phyloP scores from a whole-genome alignment of 2,888 invertebrate species.

The Serripes groenlandicus region DNA sequence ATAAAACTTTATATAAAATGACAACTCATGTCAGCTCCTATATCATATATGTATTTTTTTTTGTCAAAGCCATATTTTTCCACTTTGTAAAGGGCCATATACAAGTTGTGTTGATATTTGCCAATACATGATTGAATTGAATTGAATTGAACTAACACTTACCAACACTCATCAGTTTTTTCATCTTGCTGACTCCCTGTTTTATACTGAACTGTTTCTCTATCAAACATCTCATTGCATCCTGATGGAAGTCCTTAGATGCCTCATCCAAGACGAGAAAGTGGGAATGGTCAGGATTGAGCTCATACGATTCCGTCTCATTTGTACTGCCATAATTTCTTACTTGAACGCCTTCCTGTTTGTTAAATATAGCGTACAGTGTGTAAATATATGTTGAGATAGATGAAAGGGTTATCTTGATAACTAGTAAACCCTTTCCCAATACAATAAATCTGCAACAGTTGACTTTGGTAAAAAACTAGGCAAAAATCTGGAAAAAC shows the following conservation, averaged over 20 bases:
- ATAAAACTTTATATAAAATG: no score
- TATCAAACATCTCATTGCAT: constrained; percentile 68
- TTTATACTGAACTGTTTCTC: constrained; percentile 75
- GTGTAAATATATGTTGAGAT: no score
- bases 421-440: no score
- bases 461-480: no score
- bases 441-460: no score
- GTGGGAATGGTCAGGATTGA: constrained; percentile 85
- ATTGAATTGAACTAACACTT: not conserved
- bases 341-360: constrained; percentile 68
- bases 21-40: no score
- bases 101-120: not conserved
- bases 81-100: not conserved
- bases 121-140: no score
- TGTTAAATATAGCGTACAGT: no score
- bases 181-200: constrained; percentile 58
- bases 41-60: no score
- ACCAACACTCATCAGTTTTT: constrained; percentile 69
- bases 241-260: constrained; percentile 66
- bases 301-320: constrained; percentile 69
- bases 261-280: constrained; percentile 82
- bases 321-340: constrained; percentile 71
- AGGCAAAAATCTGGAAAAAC: no score
- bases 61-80: no score
- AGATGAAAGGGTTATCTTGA: no score